Evolutionary conservation across 2,888 invertebrate genomes (phyloP).

Genomic region (Pollenia labialis): DNA sequence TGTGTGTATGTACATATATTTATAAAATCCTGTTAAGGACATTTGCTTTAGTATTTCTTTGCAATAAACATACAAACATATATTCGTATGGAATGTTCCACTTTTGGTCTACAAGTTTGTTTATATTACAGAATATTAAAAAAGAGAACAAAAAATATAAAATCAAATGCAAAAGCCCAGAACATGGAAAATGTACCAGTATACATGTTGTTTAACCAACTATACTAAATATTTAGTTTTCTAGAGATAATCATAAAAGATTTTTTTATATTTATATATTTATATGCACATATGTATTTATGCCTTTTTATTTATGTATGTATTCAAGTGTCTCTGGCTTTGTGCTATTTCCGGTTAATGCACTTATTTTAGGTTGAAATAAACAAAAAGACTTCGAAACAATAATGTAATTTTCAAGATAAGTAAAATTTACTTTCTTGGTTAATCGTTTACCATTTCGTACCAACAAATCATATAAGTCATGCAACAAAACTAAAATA

Average conservation of each 20-base stretch:
- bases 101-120: not conserved
- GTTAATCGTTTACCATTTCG: slow-evolving; percentile 43
- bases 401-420: not conserved
- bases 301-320: not conserved
- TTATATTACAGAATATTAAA: slow-evolving; percentile 3
- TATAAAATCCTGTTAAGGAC: not conserved
- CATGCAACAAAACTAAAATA: slow-evolving; percentile 43
- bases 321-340: not conserved
- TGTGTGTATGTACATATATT: not conserved
- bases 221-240: slow-evolving; percentile 23
- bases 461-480: slow-evolving; percentile 48
- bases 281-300: not conserved
- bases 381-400: not conserved
- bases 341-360: slow-evolving; percentile 52
- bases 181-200: too few species aligned
- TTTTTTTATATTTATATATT: not conserved
- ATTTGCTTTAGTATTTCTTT: slow-evolving; percentile 1
- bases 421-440: not conserved
- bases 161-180: not conserved
- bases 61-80: not conserved
- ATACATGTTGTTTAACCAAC: not conserved
- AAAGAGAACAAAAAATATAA: not conserved
- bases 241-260: slow-evolving; percentile 19
- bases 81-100: too few species aligned
- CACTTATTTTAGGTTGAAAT: slow-evolving; percentile 59